A percentile compares a stretch with the other conserved stretches of the same genome.
These are phyloP conservation scores for Pomatorhinus ruficollis DNA, from an alignment of 2,113 vertebrate genomes.

Conservation along the genomic window DNA sequence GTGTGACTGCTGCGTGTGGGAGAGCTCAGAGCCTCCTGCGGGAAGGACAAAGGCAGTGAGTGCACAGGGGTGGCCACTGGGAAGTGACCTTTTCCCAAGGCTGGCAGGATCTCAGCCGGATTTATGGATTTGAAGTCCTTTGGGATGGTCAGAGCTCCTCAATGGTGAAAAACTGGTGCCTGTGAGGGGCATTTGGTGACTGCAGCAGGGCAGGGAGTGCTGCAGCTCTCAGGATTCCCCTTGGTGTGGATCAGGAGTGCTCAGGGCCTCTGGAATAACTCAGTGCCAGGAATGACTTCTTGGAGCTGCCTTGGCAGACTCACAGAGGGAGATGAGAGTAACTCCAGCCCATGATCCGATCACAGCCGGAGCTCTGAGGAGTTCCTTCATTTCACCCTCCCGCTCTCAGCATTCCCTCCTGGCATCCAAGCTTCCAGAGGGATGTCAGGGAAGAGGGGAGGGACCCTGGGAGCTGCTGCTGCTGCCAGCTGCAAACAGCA, in stretches of 20 bases:
- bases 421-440: background rate
- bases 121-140: background rate
- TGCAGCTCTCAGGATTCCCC: background rate
- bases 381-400: background rate
- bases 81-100: background rate
- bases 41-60: background rate
- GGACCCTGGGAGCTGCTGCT: background rate
- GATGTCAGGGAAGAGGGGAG: background rate
- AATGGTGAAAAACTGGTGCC: rapidly evolving
- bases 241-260: background rate
- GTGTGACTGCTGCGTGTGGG: rapidly evolving
- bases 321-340: background rate
- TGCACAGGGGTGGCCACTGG: background rate
- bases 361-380: background rate
- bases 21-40: background rate
- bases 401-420: background rate
- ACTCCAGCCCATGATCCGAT: rapidly evolving
- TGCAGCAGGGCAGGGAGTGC: background rate
- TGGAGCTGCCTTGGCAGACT: background rate
- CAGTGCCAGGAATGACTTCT: background rate
- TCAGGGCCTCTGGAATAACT: background rate
- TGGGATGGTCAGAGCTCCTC: background rate
- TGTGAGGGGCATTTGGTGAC: background rate
- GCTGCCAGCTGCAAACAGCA: background rate
- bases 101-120: background rate